Percentiles rank a stretch among this genome's conserved stretches.
Evolutionary conservation across 2,113 vertebrate species (phyloP).

Genomic region (Calidris pygmaea): DNA sequence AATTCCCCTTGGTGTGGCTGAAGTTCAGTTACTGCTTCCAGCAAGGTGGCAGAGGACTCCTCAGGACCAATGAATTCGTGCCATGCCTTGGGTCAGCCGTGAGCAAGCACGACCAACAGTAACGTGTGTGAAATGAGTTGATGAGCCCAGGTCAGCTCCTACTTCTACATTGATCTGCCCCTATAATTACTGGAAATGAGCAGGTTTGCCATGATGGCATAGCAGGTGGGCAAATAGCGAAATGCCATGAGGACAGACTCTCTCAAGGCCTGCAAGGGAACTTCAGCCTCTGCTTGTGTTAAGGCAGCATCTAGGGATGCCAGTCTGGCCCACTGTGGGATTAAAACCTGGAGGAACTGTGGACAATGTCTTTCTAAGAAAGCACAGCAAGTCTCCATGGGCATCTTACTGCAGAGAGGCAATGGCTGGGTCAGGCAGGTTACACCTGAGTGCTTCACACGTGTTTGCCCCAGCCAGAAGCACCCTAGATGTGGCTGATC

Average conservation of each 20-base stretch:
- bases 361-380: not conserved
- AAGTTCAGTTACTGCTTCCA: not conserved
- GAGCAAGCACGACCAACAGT: not conserved
- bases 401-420: not conserved
- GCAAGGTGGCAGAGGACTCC: not conserved
- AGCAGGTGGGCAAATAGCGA: not conserved
- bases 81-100: not conserved
- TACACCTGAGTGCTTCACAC: not conserved
- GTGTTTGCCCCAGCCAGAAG: not conserved
- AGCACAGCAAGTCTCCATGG: not conserved
- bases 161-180: not conserved
- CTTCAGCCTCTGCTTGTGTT: not conserved
- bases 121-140: not conserved
- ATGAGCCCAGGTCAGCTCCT: not conserved
- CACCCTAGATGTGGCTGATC: not conserved
- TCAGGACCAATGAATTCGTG: not conserved
- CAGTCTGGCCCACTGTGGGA: not conserved
- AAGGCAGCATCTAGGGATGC: not conserved
- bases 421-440: fast-evolving
- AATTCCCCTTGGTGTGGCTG: not conserved
- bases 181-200: not conserved
- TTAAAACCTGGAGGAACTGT: not conserved
- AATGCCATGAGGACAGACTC: fast-evolving
- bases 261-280: not conserved
- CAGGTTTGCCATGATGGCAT: not conserved